Evolutionary conservation across 2,797 vertebrate genomes (phyloP).

Genomic region (Labroides dimidiatus): DNA sequence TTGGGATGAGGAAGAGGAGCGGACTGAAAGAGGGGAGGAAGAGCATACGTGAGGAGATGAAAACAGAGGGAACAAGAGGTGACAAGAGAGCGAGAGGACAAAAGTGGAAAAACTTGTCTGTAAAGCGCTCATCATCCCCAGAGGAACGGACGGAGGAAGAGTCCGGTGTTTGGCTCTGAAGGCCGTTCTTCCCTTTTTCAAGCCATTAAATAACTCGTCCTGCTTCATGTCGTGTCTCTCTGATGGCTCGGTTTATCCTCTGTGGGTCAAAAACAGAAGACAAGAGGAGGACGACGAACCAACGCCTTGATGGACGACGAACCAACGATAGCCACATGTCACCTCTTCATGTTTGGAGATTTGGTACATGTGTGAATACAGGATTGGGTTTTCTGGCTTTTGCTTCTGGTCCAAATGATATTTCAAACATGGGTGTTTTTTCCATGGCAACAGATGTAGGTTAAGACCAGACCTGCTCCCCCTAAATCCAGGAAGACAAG

Average conservation of each 20-base stretch:
- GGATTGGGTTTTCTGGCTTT: too few relatives aligned
- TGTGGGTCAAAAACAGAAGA: conserved; percentile 3
- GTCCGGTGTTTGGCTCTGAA: too few relatives aligned
- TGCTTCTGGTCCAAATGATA: too few relatives aligned
- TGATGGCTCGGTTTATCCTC: conserved; percentile 7
- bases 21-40: conserved; percentile 31
- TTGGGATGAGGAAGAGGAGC: conserved; percentile 30
- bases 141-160: conserved; percentile 22
- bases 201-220: conserved; percentile 17
- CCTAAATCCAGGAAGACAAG: too few relatives aligned
- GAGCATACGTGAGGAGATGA: not conserved
- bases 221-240: not conserved
- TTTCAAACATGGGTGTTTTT: too few relatives aligned
- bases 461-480: too few relatives aligned
- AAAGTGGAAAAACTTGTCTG: conserved; percentile 44
- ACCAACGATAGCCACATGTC: too few relatives aligned
- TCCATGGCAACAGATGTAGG: too few relatives aligned
- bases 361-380: too few relatives aligned
- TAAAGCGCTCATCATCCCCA: conserved; percentile 33
- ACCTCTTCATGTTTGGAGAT: too few relatives aligned
- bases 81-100: not conserved
- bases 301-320: not conserved
- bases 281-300: too few relatives aligned
- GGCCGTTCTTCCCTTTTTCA: conserved; percentile 10
- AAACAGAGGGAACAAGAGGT: not conserved